Evolutionary conservation across 2,797 vertebrate species (phyloP).

Genomic region (Tapera naevia): DNA sequence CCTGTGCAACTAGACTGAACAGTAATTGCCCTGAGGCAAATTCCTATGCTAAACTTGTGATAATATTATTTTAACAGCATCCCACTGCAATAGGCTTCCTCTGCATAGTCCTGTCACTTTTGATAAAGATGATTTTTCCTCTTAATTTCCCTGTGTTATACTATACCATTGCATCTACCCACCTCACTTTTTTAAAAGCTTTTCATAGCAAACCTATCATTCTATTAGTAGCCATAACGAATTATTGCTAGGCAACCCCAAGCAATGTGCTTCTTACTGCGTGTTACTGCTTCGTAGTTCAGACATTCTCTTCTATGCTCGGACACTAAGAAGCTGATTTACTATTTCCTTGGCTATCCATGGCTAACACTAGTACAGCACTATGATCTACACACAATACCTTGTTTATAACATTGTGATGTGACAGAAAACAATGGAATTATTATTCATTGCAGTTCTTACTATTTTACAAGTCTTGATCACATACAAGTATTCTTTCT

Average conservation of each 20-base stretch:
- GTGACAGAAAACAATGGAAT: not conserved
- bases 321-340: not conserved
- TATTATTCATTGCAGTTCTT: not conserved
- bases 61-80: not conserved
- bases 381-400: not conserved
- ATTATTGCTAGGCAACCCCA: constrained; percentile 42
- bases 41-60: not conserved
- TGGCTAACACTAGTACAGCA: not conserved
- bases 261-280: not conserved
- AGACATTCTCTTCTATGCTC: not conserved
- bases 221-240: constrained; percentile 42
- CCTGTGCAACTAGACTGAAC: not conserved
- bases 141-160: not conserved
- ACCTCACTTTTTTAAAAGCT: constrained; percentile 16
- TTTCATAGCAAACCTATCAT: not conserved
- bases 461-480: not conserved
- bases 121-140: not conserved
- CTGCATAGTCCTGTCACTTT: not conserved
- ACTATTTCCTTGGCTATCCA: not conserved
- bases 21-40: not conserved
- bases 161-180: not conserved
- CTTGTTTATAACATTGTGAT: not conserved
- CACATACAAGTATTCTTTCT: not conserved
- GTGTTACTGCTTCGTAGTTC: not conserved
- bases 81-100: not conserved